Evolutionary conservation across 2,113 vertebrate genomes (phyloP).

Genomic region (Puffinus mauretanicus): DNA sequence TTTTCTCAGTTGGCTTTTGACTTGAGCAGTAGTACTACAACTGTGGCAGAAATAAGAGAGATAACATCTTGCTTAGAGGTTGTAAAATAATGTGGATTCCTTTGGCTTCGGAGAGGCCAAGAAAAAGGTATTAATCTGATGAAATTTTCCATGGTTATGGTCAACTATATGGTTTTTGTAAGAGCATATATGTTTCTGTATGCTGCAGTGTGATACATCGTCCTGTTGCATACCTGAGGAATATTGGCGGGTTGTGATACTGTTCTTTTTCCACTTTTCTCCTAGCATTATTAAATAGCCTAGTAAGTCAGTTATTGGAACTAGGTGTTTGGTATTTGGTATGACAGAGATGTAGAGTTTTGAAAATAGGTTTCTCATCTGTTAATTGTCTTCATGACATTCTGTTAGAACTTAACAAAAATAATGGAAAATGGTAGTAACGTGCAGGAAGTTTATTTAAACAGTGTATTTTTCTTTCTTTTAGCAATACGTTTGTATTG

Average conservation of each 20-base stretch:
- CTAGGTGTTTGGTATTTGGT: not conserved
- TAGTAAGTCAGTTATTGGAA: not conserved
- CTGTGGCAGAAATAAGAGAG: not conserved
- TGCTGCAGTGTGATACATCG: not conserved
- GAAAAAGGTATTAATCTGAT: not conserved
- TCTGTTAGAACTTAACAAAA: not conserved
- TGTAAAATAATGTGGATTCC: not conserved
- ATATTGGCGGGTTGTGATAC: not conserved
- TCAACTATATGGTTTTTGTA: not conserved
- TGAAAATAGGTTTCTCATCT: not conserved
- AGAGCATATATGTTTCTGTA: fast-evolving
- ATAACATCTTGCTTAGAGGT: not conserved
- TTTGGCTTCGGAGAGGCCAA: not conserved
- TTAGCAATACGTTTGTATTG: not conserved
- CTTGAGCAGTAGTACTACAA: not conserved
- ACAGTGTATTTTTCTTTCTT: not conserved
- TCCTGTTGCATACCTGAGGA: not conserved
- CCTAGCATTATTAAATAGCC: not conserved
- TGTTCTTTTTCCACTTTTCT: not conserved
- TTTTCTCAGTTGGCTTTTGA: not conserved
- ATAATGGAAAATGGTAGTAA: not conserved
- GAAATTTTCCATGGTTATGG: not conserved
- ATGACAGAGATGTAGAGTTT: not conserved
- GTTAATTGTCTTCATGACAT: not conserved
- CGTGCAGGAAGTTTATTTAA: not conserved